Evolutionary conservation across 1,140 invertebrate genomes (phyloP), one percentile per base, ranked within the genome.

Genomic region (Oncopodura yosiiana): DNA sequence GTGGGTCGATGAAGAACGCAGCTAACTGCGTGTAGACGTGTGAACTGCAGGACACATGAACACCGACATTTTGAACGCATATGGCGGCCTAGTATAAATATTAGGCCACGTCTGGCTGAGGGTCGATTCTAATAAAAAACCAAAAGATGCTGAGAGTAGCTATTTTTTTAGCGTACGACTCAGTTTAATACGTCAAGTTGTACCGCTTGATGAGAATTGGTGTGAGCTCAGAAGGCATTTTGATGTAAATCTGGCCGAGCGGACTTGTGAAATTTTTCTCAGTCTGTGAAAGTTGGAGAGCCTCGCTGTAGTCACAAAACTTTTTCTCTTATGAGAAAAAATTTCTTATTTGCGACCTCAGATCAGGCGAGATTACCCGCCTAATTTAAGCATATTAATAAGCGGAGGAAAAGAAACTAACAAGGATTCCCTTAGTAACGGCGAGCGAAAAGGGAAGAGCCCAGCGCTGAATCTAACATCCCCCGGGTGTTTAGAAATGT

Each of bases 321-420:
- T 32, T 34, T 19, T 36, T 3, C 14, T 9, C 14, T 41, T 9
- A 50, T 14, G 5, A 34, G 11, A 16, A 8, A 16, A 49, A 32
- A 39, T 50, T 41, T 53, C 38, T 44, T 36, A 34, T 38, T 38
- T 45, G 32, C 71, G 77, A 80, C 80, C 79, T 81, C 77, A 78
- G 74, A 73, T 78, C 77, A 79, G 77, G 73, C 71, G 74, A 75
- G 81, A 81, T 67, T 75, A 84, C 81, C 81, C 81, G 77, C 81
- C 76, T 77, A 83, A 83, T 77, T 85, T 84, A 84, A 85, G 82
- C 84, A 87, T 86, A 86, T 86, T 75, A 86, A 67, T 86, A 83
- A 85, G 83, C 81, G 82, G 81, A 86, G 84, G 83, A 87, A 87
- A 87, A 86, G 80, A 87, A 87, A 87, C 81, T 82, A 86, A 88